These are phyloP conservation scores for Apoderus coryli DNA, from an alignment of 2,888 invertebrate genomes.

Conservation along the genomic window DNA sequence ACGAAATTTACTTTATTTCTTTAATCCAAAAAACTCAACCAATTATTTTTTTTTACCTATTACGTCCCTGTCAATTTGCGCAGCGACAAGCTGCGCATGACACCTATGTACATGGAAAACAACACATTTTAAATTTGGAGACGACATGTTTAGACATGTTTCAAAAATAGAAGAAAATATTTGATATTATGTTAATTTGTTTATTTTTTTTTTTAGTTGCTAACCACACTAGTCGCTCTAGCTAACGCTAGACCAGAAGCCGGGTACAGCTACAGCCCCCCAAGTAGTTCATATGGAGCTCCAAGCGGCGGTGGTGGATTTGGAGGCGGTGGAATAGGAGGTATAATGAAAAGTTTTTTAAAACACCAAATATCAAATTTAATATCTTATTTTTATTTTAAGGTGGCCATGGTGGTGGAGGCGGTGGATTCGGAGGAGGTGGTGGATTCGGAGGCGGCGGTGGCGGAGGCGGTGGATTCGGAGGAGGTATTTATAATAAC, in stretches of 20 bases:
- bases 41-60: too few species aligned
- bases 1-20: too few species aligned
- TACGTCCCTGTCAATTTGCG: too few species aligned
- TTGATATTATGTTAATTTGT: too few species aligned
- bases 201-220: constrained; percentile 24
- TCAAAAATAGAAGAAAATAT: too few species aligned
- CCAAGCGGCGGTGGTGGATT: constrained; percentile 30
- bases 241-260: constrained; percentile 49
- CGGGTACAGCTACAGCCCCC: constrained; percentile 43
- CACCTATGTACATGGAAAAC: too few species aligned
- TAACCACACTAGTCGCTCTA: constrained; percentile 38
- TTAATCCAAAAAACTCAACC: too few species aligned
- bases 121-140: too few species aligned
- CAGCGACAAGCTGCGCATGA: too few species aligned
- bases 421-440: constrained; percentile 17
- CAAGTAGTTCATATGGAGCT: constrained; percentile 31
- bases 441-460: constrained; percentile 19
- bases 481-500: constrained; percentile 16
- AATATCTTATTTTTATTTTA: constrained; percentile 11
- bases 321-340: constrained; percentile 23
- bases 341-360: too few species aligned
- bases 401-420: constrained; percentile 18
- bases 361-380: too few species aligned
- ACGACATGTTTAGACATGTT: too few species aligned
- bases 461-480: constrained; percentile 22